Evolutionary conservation across 2,113 vertebrate species (phyloP), one percentile per base, ranked within the genome.

Genomic region (Climacteris rufus): DNA sequence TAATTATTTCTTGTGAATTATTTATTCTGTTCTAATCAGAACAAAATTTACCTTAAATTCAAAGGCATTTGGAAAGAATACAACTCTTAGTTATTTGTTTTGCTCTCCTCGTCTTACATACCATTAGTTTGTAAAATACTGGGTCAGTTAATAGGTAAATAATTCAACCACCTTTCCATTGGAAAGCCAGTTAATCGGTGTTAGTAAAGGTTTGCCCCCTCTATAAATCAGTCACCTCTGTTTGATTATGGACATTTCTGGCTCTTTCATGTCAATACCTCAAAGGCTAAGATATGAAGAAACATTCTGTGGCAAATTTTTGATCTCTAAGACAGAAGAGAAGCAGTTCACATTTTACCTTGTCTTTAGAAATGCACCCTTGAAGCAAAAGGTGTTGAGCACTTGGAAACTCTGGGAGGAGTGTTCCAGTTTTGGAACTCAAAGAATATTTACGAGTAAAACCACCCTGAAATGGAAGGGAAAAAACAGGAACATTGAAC

Each of bases 401-500:
- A 71, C 97, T 99, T 76, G 99, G 99, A 94, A 99, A 99, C 90
- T 99, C 99, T 68, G 99, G 99, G 39, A 99, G 98, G 54, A 99
- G 96, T 6, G 99, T 99, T 97, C 99, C 99, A 13, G 99, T 99
- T 98, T 99, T 99, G 69, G 99, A 99, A 96, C 99, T 99, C 89
- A 99, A 97, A 23, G 99, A 99, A 90, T 99, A 99, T 98, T 99
- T 99, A 82, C 99, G 98, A 91, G 99, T 99, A 96, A 99, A 99
- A 57, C 99, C 99, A 87, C 99, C 99, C 99, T 99, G 96, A 83
- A 95, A 97, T 12, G 50, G 15, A 93, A 78, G 56, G 40, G 60
- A 50, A 93, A 77, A 86, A 90, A 3, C 47, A 95, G 28, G 47
- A 94, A 54, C 42, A 87, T 39, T 79, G 16, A 89, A 91, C 61